These are phyloP conservation scores for Drosophila neoperkinsi DNA, from an alignment of 2,888 invertebrate genomes.

Conservation along the genomic window DNA sequence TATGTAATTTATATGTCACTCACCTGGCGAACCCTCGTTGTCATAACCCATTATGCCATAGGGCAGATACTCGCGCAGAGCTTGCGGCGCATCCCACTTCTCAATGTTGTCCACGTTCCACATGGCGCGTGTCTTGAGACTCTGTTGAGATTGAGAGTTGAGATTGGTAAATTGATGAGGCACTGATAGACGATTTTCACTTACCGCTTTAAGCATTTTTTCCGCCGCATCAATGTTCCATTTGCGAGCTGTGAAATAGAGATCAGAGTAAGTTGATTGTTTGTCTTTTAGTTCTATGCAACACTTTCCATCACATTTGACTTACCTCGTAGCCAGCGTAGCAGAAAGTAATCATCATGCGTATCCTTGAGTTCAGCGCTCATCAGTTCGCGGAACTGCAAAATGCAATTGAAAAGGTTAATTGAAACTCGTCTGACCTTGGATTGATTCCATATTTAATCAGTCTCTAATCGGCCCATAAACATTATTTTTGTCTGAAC, in stretches of 20 bases:
- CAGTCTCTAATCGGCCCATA: slow-evolving; percentile 3
- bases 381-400: slow-evolving; percentile 90
- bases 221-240: slow-evolving; percentile 95
- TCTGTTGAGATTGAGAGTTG: slow-evolving; percentile 46
- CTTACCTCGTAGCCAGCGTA: slow-evolving; percentile 93
- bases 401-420: slow-evolving; percentile 13
- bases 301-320: slow-evolving; percentile 1
- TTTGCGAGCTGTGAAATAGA: slow-evolving; percentile 88
- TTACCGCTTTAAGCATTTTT: slow-evolving; percentile 95
- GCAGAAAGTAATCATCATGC: slow-evolving; percentile 91
- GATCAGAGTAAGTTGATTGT: background rate
- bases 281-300: background rate
- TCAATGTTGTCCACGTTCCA: slow-evolving; percentile 91
- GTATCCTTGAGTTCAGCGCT: slow-evolving; percentile 89
- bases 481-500: slow-evolving; percentile 13
- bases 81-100: slow-evolving; percentile 90
- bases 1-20: background rate
- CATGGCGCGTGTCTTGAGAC: slow-evolving; percentile 82
- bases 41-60: slow-evolving; percentile 93
- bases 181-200: slow-evolving; percentile 65
- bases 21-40: slow-evolving; percentile 91
- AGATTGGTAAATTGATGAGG: background rate
- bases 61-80: slow-evolving; percentile 90
- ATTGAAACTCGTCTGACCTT: slow-evolving; percentile 12
- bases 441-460: background rate